phyloP scores from a whole-genome alignment of 2,113 vertebrate species.

The Pteruthius melanotis region DNA sequence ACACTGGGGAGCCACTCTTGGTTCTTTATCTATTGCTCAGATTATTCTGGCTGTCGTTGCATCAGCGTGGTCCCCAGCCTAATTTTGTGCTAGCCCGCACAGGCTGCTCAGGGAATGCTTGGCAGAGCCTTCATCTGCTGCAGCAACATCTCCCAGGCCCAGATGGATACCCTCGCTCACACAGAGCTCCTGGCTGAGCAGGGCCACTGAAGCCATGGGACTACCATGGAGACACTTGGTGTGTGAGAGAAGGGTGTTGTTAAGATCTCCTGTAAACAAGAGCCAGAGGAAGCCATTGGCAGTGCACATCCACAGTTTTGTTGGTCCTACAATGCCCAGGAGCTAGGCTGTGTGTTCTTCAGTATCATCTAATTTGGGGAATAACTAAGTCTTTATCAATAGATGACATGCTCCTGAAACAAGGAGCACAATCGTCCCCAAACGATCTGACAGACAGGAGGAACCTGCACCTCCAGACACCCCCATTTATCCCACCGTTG shows the following conservation, averaged over 20 bases:
- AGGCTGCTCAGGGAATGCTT: not conserved
- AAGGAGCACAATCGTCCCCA: not conserved
- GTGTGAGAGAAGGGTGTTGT: not conserved
- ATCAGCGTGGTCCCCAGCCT: not conserved
- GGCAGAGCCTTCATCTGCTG: constrained; percentile 10
- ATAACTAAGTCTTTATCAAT: not conserved
- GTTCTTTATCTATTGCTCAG: constrained; percentile 25
- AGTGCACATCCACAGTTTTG: not conserved
- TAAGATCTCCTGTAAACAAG: not conserved
- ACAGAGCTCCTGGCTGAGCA: not conserved
- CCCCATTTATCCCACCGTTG: not conserved
- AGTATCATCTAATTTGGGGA: not conserved
- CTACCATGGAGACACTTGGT: not conserved
- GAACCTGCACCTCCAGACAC: not conserved
- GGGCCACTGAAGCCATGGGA: not conserved
- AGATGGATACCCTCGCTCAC: not conserved
- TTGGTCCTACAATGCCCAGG: not conserved
- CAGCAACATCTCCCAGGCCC: not conserved
- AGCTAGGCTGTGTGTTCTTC: not conserved
- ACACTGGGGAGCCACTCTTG: constrained; percentile 7
- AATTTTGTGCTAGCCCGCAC: not conserved
- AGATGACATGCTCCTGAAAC: not conserved
- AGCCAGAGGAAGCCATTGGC: not conserved
- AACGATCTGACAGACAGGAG: not conserved
- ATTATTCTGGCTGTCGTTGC: not conserved